phyloP scores from a whole-genome alignment of 2,113 vertebrate species.

The Pitta sordida region DNA sequence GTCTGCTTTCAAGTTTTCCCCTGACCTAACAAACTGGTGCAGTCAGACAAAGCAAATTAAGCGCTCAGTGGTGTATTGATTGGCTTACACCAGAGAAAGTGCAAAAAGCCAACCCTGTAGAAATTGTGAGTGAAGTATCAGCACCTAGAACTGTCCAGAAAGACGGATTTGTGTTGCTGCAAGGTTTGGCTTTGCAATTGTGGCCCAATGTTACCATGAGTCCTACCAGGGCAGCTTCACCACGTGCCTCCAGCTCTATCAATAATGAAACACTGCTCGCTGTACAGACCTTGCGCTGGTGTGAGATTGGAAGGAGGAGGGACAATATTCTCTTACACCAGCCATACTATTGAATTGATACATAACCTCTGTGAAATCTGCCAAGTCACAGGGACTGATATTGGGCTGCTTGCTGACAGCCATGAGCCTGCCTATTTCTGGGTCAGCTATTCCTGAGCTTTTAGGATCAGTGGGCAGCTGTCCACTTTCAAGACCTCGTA shows the following conservation, averaged over 20 bases:
- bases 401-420: neutral
- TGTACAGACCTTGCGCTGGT: neutral
- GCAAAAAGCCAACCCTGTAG: neutral
- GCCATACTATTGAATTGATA: neutral
- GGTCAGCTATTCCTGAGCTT: neutral
- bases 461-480: neutral
- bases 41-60: slow-evolving; percentile 45
- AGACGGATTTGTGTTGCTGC: neutral
- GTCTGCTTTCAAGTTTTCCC: neutral
- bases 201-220: rapidly evolving
- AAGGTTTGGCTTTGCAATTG: neutral
- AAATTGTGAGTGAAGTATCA: neutral
- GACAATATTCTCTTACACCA: neutral
- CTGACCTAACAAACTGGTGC: neutral
- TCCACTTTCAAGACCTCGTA: neutral
- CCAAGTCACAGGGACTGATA: neutral
- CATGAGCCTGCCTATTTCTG: neutral
- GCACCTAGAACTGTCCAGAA: neutral
- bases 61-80: slow-evolving; percentile 13
- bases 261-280: neutral
- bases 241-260: neutral
- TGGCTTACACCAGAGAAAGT: slow-evolving; percentile 38
- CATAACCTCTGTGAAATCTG: neutral
- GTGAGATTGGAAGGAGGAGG: neutral
- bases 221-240: neutral